Evolutionary conservation across 2,888 invertebrate genomes (phyloP), one percentile per base, ranked within the genome.

Genomic region (Caenorhabditis sp.): DNA sequence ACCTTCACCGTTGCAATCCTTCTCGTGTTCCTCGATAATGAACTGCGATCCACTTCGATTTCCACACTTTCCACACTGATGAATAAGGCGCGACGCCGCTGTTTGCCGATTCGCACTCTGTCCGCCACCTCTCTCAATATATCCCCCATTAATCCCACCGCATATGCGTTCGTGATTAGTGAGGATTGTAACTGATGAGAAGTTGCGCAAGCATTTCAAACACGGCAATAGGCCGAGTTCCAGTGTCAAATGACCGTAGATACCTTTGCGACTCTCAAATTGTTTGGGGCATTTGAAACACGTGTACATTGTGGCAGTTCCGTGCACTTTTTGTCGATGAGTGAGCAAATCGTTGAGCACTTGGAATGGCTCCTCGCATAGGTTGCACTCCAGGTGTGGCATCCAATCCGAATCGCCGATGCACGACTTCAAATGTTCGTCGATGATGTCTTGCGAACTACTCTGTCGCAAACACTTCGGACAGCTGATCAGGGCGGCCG

Each of bases 1-100:
- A 21, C 5, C 17, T 6, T 26, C 31, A 21, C 27, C 55, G 27
- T 17, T 14, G 23, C 55, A 55, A 21, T 24, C 27, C n/a, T n/a
- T n/a, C 23, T 55, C 55, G n/a, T 55, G 55, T 14, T 51, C 51
- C n/a, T 51, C 51, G n/a, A 23, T 6, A 51, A 51, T 51, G 8
- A 17, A 23, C 21, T 23, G 21, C 8, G 23, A 23, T 6, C 51
- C 51, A 23, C 51, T 51, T 4, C 51, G 51, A 51, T 23, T 19
- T 23, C 23, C 23, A 51, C 51, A 51, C n/a, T 51, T 51, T 51
- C 6, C 8, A 51, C 51, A 51, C 8, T n/a, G 21, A 23, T 55
- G 27, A 8, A 26, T 27, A 3, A 27, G 17, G 26, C 55, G 26
- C 3, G 55, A 55, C 6, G 55, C 55, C 1, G 51, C 51, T 2